Conservation (phyloP, 2,113 vertebrate species). For the Cricetomys ansorgei region DNA sequence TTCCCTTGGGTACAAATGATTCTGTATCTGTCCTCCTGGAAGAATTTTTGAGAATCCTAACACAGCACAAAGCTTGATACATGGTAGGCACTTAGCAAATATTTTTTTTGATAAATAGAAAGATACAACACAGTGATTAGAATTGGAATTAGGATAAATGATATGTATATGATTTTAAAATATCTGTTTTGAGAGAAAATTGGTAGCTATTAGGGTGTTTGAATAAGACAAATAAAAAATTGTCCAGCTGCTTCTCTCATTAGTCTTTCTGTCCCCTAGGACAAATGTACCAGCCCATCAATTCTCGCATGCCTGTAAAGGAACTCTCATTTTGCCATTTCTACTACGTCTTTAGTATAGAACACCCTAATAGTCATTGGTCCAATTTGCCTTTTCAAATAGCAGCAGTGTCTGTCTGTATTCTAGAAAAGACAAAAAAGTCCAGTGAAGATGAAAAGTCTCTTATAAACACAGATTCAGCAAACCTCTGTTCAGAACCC, state of each 20-base stretch:
- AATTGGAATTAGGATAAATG: constrained; percentile 34
- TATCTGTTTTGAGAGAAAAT: neutral
- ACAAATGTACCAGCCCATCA: neutral
- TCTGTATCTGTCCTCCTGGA: neutral
- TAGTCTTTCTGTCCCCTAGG: neutral
- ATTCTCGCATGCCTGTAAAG: neutral
- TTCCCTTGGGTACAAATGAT: constrained; percentile 39
- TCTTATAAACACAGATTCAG: neutral
- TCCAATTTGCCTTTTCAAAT: constrained; percentile 28
- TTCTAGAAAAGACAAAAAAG: neutral
- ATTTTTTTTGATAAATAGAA: constrained; percentile 22
- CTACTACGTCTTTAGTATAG: neutral
- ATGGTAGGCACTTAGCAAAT: neutral
- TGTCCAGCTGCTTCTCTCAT: neutral
- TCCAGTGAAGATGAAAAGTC: neutral
- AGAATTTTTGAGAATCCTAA: neutral
- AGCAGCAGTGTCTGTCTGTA: neutral
- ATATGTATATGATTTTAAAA: constrained; percentile 1
- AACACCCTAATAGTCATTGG: neutral
- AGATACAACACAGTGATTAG: neutral
- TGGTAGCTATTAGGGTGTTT: neutral
- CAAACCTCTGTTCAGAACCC: neutral
- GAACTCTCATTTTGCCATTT: neutral
- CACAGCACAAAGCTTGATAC: neutral
- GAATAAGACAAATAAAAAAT: constrained; percentile 27